Conservation (phyloP, 2,113 vertebrate genomes). For the Cheirogaleus medius region DNA sequence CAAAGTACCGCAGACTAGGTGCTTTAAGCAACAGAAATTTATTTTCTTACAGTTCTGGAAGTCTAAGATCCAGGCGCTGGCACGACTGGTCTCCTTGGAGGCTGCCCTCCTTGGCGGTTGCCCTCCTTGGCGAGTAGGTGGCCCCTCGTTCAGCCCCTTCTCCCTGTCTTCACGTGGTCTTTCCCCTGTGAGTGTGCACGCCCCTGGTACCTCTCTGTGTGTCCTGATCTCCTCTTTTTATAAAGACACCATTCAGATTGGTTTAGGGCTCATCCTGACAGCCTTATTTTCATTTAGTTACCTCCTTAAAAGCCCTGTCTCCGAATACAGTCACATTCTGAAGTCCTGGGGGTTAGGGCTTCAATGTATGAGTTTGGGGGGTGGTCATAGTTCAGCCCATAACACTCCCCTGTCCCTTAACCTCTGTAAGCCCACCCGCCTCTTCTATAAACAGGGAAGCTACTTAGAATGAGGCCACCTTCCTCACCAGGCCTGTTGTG, state of each 20-base stretch:
- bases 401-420: too few species aligned
- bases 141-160: neutral
- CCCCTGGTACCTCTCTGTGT: neutral
- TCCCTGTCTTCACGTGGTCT: neutral
- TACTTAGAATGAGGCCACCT: neutral
- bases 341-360: neutral
- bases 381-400: neutral
- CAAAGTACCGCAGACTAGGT: neutral
- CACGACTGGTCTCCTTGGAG: neutral
- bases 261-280: neutral
- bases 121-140: neutral
- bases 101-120: neutral
- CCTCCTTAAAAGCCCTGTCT: neutral
- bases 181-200: accelerated
- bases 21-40: neutral
- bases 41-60: neutral
- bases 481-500: neutral
- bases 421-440: neutral
- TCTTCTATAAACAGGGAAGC: neutral
- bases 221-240: neutral
- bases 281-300: neutral
- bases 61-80: accelerated
- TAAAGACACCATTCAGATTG: neutral
- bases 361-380: neutral
- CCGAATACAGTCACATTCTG: neutral